Percentiles rank a stretch among this genome's conserved stretches.
These are phyloP conservation scores for Phoxinus dragarum DNA, from an alignment of 2,797 vertebrate genomes.

Conservation along the genomic window DNA sequence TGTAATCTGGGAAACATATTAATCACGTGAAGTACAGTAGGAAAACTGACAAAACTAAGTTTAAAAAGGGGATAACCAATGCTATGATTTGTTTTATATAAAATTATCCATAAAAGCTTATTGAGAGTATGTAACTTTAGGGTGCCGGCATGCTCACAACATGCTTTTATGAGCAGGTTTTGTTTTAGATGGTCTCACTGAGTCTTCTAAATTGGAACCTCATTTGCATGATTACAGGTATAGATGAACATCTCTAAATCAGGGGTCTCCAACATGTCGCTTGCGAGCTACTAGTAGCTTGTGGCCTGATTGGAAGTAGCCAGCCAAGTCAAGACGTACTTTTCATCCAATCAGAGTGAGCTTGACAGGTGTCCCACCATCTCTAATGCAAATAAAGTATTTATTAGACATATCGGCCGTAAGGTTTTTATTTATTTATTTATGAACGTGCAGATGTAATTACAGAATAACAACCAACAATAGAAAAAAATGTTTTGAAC, in stretches of 20 bases:
- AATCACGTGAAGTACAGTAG: not conserved
- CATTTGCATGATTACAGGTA: conserved; percentile 4
- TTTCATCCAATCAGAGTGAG: not conserved
- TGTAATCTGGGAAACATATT: not conserved
- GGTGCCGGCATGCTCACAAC: not conserved
- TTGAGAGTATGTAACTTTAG: not conserved
- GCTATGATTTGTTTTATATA: not conserved
- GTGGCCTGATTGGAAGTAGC: not conserved
- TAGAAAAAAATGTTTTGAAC: no score
- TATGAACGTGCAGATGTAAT: no score
- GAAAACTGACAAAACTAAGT: conserved; percentile 7
- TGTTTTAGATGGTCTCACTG: not conserved
- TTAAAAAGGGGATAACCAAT: not conserved
- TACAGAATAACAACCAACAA: no score
- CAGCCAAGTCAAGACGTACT: not conserved
- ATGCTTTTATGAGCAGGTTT: not conserved
- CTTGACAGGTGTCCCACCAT: not conserved
- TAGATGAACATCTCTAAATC: not conserved
- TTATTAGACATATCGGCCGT: no score
- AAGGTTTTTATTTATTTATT: no score
- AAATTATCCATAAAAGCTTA: not conserved
- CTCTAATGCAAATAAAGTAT: no score
- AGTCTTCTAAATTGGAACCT: not conserved
- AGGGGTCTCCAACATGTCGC: no score
- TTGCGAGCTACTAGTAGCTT: not conserved